Evolutionary conservation across 2,888 invertebrate genomes (phyloP).

Genomic region (Macaria liturata): DNA sequence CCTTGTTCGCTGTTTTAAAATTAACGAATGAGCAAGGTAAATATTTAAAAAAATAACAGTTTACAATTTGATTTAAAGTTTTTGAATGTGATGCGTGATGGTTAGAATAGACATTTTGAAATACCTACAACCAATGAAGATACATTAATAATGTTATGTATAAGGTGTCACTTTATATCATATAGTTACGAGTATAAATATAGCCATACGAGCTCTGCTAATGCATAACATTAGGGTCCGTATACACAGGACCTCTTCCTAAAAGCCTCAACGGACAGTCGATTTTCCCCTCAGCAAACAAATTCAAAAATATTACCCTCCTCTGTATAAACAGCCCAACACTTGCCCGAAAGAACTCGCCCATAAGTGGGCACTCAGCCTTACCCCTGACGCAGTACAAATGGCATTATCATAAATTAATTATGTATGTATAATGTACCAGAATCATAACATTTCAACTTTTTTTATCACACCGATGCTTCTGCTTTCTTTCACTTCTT

Average conservation of each 20-base stretch:
- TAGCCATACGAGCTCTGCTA: not conserved
- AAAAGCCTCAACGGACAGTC: conserved; percentile 14
- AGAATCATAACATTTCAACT: conserved; percentile 48
- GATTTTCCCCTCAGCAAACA: conserved; percentile 27
- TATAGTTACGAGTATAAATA: not conserved
- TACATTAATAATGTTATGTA: too few species aligned
- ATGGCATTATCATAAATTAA: conserved; percentile 61
- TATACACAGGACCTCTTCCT: not conserved
- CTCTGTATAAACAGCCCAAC: conserved; percentile 30
- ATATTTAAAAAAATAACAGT: too few species aligned
- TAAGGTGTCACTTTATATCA: too few species aligned
- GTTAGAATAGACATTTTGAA: too few species aligned
- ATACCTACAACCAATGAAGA: too few species aligned
- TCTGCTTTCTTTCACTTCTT: conserved; percentile 32
- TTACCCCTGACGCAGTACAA: conserved; percentile 44
- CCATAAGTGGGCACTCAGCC: conserved; percentile 51
- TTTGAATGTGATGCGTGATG: too few species aligned
- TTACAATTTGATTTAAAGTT: too few species aligned
- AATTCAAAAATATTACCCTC: conserved; percentile 33
- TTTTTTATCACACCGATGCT: conserved; percentile 37
- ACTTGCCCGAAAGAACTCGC: conserved; percentile 30
- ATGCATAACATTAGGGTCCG: not conserved
- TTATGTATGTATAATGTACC: conserved; percentile 62
- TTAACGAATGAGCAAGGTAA: too few species aligned
- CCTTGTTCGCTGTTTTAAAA: too few species aligned